These are phyloP conservation scores for Ceratoteleas bidentatus DNA, from an alignment of 1,140 invertebrate species.

Conservation along the genomic window DNA sequence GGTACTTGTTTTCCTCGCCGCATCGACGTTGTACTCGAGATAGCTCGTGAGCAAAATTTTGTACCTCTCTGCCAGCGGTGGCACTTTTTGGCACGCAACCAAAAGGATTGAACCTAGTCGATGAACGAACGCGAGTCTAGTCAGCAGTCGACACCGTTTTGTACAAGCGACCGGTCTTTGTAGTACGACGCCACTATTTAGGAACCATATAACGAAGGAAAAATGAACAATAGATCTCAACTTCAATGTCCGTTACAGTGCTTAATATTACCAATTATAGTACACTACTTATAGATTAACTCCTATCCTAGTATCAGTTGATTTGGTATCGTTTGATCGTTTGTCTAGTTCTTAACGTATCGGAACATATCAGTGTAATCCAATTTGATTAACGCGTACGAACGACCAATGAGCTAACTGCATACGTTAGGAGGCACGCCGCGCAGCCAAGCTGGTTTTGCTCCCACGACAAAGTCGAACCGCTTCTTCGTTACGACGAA, in stretches of 20 bases:
- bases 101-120: conserved; percentile 25
- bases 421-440: not conserved
- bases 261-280: conserved; percentile 58
- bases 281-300: conserved; percentile 59
- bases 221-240: conserved; percentile 61
- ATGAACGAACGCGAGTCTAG: conserved; percentile 40
- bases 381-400: conserved; percentile 49
- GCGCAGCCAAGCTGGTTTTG: too few species aligned
- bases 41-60: conserved; percentile 43
- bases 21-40: conserved; percentile 58
- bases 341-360: conserved; percentile 59
- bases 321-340: conserved; percentile 47
- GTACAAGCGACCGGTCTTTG: conserved; percentile 37
- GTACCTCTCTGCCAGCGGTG: conserved; percentile 1
- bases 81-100: not conserved
- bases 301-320: conserved; percentile 49
- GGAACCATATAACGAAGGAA: conserved; percentile 55
- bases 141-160: conserved; percentile 28
- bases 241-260: conserved; percentile 55
- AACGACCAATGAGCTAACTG: conserved; percentile 36
- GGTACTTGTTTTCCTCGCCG: conserved; percentile 55
- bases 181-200: conserved; percentile 58
- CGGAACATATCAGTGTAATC: conserved; percentile 59
- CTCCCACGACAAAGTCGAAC: too few species aligned
- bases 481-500: too few species aligned